Evolutionary conservation across 1,140 invertebrate genomes (phyloP), one percentile per base, ranked within the genome.

Genomic region (Monomorium pharaonis): DNA sequence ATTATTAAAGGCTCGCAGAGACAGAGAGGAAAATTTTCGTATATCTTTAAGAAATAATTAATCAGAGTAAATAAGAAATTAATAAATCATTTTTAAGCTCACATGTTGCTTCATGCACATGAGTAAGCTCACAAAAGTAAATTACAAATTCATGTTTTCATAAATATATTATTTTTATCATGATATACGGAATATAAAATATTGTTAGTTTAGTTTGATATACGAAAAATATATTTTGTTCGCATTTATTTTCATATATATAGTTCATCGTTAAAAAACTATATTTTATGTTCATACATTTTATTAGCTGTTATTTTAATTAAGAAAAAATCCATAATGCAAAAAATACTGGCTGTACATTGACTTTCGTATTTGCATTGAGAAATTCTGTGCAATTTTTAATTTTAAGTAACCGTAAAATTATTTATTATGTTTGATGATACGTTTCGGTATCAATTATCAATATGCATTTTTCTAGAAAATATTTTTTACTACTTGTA

Each of bases 351-450:
- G 30, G 7, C 12, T 18, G 0, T 14, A 24, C 4, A 12, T 62
- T 24, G 4, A 62, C 62, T 33, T 78, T 49, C 3, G 24, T 14
- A 21, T 49, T 16, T 24, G 6, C 2, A 37, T 37, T 9, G 30
- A 67, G 4, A 51, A 1, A 37, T 2, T 2, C 7, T 6, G 2
- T 44, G 30, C n/a, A 63, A 51, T 63, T 30, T 63, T 37, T 24
- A 78, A 54, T 80, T 44, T 44, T 80, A 42, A 67, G 67, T 56
- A 24, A 60, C 62, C 62, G n/a, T 27, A 70, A 56, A 24, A 33
- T 5, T 42, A 33, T 18, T 0, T 60, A 24, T 27, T 12, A 62
- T 27, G 27, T 63, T 42, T 63, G 9, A 42, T 47, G 21, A 56
- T 1, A 44, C 9, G 5, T 56, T 58, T 37, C n/a, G 72, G 4